Base-by-base conservation (phyloP, 2,113 vertebrate species). In the Polyodon spathula region DNA sequence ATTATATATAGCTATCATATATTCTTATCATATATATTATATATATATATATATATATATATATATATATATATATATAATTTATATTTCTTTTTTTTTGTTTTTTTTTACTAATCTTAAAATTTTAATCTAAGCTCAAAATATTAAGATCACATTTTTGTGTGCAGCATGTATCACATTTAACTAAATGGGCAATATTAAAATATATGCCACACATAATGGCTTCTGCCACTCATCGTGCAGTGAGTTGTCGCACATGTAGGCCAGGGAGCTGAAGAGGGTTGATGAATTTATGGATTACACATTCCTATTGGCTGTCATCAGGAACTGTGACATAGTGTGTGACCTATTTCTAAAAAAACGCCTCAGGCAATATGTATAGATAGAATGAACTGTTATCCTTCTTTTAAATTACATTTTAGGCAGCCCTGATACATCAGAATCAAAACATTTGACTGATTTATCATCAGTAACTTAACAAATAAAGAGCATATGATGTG, bases 361-460 rank as follows among this genome's bases (percentile, higher is more conserved):
- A 73, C 58, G 74, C 87, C 85, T 59, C 5, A 40, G 81, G 87
- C 80, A 65, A 69, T 70, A 80, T 66, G 68, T 83, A 86, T 78
- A 87, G 84, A 86, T 89, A 78, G 80, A 84, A 81, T 77, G 75
- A 75, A 82, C 77, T 77, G 71, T 78, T 84, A 88, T 87, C 82
- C 76, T 61, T 69, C 27, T 27, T 86, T 87, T 89, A 88, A 90
- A 89, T 91, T 91, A 90, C 83, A 88, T 87, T 83, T 89, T 76
- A 76, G 79, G 69, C 68, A 78, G 77, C 67, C 67, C 78, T 81
- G 81, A 81, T 79, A 84, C 78, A 81, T 70, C 71, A 59, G 65
- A 67, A 67, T 63, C 54, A 68, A 73, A 64, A 68, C 40, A 69
- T 64, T 62, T 75, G 60, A 66, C 63, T 68, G 54, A 65, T 74